Conservation (phyloP, 1,140 invertebrate species). For the Pogonus chalceus region DNA sequence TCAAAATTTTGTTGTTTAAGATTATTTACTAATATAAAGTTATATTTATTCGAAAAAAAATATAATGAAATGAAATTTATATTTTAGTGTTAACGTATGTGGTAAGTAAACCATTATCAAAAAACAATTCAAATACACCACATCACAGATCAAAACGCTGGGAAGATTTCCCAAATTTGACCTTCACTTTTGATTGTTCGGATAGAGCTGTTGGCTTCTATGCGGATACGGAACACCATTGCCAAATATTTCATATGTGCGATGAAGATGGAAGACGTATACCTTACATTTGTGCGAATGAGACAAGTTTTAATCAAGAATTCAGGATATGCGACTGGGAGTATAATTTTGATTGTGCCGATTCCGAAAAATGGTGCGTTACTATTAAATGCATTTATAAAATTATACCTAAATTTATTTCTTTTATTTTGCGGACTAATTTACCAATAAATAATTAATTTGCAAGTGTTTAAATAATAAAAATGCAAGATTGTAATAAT, state of each 20-base stretch:
- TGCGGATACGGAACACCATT: conserved; percentile 51
- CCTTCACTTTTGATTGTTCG: conserved; percentile 49
- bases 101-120: neutral
- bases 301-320: conserved; percentile 51
- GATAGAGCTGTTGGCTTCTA: conserved; percentile 48
- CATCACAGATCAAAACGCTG: conserved; percentile 43
- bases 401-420: neutral
- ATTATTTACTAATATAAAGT: no score
- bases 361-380: conserved; percentile 40
- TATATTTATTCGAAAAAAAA: no score
- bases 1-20: no score
- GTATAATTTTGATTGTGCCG: conserved; percentile 47
- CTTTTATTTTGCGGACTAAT: neutral
- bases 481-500: neutral
- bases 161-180: conserved; percentile 51
- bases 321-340: conserved; percentile 52
- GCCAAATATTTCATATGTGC: conserved; percentile 56
- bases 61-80: no score
- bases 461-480: conserved; percentile 2
- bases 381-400: neutral
- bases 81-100: conserved; percentile 12
- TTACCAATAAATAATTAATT: conserved; percentile 7
- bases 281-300: conserved; percentile 50
- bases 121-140: conserved; percentile 33
- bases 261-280: conserved; percentile 50